Evolutionary conservation across 2,113 vertebrate genomes (phyloP), one percentile per base, ranked within the genome.

Genomic region (Polypterus senegalus): DNA sequence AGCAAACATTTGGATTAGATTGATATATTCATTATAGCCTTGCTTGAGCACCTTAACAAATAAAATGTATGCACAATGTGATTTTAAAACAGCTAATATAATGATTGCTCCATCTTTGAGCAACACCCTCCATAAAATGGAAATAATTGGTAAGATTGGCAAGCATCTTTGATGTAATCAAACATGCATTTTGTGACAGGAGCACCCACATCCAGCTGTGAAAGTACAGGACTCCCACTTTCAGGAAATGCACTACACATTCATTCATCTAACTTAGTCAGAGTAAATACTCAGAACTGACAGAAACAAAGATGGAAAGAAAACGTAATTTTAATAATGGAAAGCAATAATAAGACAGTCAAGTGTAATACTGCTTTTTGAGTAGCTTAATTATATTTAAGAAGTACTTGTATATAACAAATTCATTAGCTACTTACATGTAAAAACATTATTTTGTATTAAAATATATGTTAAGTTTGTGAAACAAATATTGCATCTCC

Each of bases 231-330:
- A 65, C 71, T 70, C 71, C 66, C 63, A 47, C 65, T 65, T 71
- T 67, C 67, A 77, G 67, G 71, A 76, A 72, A 74, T 68, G 77
- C 75, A 71, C 77, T 80, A 64, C 71, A 71, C 74, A 63, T 7
- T 73, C 71, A 76, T 71, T 72, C 71, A 56, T 70, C 74, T 83
- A 79, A 77, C 65, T 77, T 75, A 74, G 73, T 70, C 68, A 74
- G 48, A 45, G 7, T 54, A 57, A 55, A 67, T 73, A 77, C 65
- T 61, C 73, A 71, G 74, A 79, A 75, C 70, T 78, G 64, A 72
- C 72, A 73, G 61, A 72, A 67, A 70, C 9, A 27, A 27, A 27
- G 27, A 27, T 27, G 27, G 27, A 27, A 27, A 27, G 27, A 27
- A 27, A 27, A 27, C 27, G 2, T 27, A 27, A 27, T 27, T 27